Conservation (phyloP, 1,140 invertebrate species). For the Sitobion miscanthi region DNA sequence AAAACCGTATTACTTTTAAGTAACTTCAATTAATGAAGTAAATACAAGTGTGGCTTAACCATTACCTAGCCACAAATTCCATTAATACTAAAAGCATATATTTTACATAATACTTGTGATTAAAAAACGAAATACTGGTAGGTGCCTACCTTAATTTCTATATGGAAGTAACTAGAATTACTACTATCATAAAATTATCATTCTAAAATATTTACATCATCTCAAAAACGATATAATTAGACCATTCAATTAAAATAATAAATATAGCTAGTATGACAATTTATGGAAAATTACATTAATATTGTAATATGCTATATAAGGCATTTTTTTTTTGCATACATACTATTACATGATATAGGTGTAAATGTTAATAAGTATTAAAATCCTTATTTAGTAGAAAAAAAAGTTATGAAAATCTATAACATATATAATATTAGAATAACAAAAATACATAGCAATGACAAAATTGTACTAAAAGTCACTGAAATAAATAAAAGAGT, state of each 20-base stretch:
- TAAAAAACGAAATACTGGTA: too few relatives aligned
- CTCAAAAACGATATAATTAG: background rate
- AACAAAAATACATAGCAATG: too few relatives aligned
- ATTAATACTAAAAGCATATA: too few relatives aligned
- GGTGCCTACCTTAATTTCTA: too few relatives aligned
- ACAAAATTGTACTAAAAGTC: too few relatives aligned
- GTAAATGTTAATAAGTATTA: background rate
- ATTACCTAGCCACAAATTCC: background rate
- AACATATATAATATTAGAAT: too few relatives aligned
- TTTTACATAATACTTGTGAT: too few relatives aligned
- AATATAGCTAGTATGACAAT: background rate
- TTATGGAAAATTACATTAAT: background rate
- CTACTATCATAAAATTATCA: too few relatives aligned
- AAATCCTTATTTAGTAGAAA: background rate
- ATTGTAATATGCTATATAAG: background rate
- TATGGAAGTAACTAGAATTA: too few relatives aligned
- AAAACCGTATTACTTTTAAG: background rate
- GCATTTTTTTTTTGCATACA: background rate
- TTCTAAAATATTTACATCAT: background rate
- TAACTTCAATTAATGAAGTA: background rate
- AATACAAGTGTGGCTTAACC: background rate
- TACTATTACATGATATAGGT: background rate
- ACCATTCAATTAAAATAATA: background rate
- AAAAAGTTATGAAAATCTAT: background rate
- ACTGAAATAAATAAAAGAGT: background rate